Evolutionary conservation across 2,113 vertebrate species (phyloP).

Genomic region (Osmerus mordax): DNA sequence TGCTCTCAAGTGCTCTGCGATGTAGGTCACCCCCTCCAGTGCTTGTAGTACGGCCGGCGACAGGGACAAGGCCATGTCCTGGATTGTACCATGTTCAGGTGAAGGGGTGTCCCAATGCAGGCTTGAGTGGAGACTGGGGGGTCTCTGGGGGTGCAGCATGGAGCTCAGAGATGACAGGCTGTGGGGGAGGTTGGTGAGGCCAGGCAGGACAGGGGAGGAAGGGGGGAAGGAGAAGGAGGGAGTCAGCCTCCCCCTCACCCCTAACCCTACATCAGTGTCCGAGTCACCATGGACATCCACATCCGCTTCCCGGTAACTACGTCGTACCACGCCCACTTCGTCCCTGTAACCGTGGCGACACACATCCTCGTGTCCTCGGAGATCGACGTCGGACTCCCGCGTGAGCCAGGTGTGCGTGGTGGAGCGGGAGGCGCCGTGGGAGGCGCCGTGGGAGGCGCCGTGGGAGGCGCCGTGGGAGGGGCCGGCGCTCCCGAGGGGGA

Average conservation of each 20-base stretch:
- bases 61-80: constrained; percentile 19
- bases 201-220: neutral
- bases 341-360: constrained; percentile 36
- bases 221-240: constrained; percentile 13
- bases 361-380: constrained; percentile 46
- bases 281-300: constrained; percentile 52
- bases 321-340: constrained; percentile 19
- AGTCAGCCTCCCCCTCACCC: constrained; percentile 1
- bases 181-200: constrained; percentile 17
- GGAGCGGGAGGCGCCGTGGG: neutral
- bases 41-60: constrained; percentile 75
- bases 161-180: constrained; percentile 3
- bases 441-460: no score
- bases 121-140: neutral
- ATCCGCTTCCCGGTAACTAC: constrained; percentile 60
- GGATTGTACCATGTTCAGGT: neutral
- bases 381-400: constrained; percentile 42
- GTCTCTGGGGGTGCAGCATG: constrained; percentile 20
- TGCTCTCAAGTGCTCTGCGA: constrained; percentile 84
- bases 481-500: constrained; percentile 1
- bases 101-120: neutral
- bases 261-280: constrained; percentile 23
- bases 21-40: constrained; percentile 86
- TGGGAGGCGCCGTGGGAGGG: constrained; percentile 1
- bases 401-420: constrained; percentile 25